phyloP scores from a whole-genome alignment of 2,888 invertebrate genomes.

The Xestia c-nigrum region DNA sequence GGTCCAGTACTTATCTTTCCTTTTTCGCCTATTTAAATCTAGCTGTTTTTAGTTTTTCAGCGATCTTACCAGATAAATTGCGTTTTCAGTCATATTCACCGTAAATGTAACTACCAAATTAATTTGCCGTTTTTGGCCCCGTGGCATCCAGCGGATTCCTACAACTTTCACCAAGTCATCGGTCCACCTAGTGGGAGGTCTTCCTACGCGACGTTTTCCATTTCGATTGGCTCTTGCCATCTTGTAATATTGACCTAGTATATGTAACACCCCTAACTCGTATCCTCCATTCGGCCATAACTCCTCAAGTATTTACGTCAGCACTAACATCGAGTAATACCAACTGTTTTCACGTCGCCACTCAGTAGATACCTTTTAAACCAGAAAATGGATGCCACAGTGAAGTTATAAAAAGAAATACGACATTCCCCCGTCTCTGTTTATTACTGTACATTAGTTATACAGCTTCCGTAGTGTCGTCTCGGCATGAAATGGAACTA shows the following conservation, averaged over 20 bases:
- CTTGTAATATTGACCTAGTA: background rate
- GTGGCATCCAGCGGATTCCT: too few relatives aligned
- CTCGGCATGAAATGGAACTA: conserved; percentile 90
- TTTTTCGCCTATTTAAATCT: background rate
- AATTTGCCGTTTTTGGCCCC: too few relatives aligned
- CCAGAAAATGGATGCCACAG: conserved; percentile 86
- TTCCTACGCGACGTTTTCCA: too few relatives aligned
- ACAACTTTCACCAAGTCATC: too few relatives aligned
- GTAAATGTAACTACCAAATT: background rate
- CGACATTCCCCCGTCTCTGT: conserved; percentile 88
- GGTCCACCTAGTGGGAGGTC: too few relatives aligned
- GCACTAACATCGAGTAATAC: conserved; percentile 66
- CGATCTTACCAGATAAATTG: background rate
- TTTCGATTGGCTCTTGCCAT: too few relatives aligned
- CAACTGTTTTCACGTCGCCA: conserved; percentile 73
- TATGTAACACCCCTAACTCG: conserved; percentile 12
- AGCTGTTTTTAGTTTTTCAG: background rate
- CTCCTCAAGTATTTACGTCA: conserved; percentile 61
- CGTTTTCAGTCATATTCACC: background rate
- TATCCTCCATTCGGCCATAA: conserved; percentile 51
- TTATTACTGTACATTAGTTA: conserved; percentile 91
- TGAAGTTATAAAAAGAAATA: conserved; percentile 90
- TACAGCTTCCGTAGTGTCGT: conserved; percentile 90
- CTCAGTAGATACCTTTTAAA: conserved; percentile 85
- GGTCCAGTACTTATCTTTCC: background rate